Percentiles rank a stretch among this genome's conserved stretches.
Conservation (phyloP, 1,140 invertebrate species). For the Coelopa frigida region DNA sequence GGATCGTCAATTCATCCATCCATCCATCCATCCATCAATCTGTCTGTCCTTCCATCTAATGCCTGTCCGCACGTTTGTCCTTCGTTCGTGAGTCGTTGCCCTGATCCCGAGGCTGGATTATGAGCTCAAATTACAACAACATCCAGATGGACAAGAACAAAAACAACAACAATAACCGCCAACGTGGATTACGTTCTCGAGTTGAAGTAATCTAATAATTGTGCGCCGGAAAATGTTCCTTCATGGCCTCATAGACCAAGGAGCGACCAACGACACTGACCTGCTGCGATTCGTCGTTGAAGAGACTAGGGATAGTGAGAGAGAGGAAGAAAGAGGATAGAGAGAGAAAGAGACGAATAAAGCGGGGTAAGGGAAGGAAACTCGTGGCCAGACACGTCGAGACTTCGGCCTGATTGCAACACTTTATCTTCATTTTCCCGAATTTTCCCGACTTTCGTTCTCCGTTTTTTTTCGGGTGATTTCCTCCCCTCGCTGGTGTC, state of each 20-base stretch:
- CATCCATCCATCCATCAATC: neutral
- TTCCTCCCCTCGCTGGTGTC: too few species aligned
- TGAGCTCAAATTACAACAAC: neutral
- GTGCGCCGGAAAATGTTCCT: neutral
- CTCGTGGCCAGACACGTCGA: too few species aligned
- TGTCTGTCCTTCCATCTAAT: too few species aligned
- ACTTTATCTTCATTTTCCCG: too few species aligned
- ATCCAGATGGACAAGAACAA: neutral
- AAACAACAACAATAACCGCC: neutral
- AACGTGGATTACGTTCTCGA: slow-evolving; percentile 1
- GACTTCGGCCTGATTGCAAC: too few species aligned
- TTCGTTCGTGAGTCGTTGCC: neutral
- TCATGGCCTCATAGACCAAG: too few species aligned
- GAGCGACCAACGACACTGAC: too few species aligned
- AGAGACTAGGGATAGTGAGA: neutral
- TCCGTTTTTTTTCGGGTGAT: too few species aligned
- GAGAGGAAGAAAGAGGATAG: neutral
- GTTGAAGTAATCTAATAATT: slow-evolving; percentile 8
- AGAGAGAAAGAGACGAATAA: neutral
- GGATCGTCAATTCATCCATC: neutral
- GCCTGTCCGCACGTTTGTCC: neutral
- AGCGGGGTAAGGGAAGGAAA: too few species aligned
- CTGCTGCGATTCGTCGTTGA: too few species aligned
- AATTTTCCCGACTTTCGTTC: too few species aligned
- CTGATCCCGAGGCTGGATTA: neutral